phyloP scores from a whole-genome alignment of 2,888 invertebrate genomes.

The Branchinecta sandiegonensis region DNA sequence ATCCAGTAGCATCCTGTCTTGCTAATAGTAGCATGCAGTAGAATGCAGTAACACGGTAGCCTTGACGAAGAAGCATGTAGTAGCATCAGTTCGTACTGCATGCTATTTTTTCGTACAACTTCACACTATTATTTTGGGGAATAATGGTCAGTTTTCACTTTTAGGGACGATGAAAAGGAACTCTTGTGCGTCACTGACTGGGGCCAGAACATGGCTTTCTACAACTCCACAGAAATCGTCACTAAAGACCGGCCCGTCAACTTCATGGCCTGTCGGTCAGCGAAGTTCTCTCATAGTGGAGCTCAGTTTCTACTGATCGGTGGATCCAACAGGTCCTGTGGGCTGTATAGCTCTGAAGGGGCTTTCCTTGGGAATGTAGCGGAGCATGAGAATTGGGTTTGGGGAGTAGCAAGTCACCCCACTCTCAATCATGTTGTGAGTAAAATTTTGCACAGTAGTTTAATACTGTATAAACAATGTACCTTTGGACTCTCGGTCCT shows the following conservation, averaged over 20 bases:
- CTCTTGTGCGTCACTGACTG: slow-evolving; percentile 80
- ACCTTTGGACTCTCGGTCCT: too few relatives aligned
- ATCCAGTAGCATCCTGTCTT: too few relatives aligned
- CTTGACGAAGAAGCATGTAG: too few relatives aligned
- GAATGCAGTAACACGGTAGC: too few relatives aligned
- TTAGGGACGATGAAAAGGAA: slow-evolving; percentile 40
- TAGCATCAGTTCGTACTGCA: too few relatives aligned
- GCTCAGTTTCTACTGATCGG: slow-evolving; percentile 67
- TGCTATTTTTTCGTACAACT: too few relatives aligned
- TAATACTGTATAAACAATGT: too few relatives aligned
- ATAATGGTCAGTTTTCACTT: slow-evolving; percentile 9
- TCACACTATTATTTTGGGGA: too few relatives aligned
- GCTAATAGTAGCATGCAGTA: too few relatives aligned
- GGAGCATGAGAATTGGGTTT: slow-evolving; percentile 66
- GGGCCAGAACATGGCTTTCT: slow-evolving; percentile 79
- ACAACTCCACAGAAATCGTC: slow-evolving; percentile 36
- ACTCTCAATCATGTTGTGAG: slow-evolving; percentile 54
- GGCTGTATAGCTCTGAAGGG: slow-evolving; percentile 66
- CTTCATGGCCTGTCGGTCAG: slow-evolving; percentile 61
- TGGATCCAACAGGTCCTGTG: slow-evolving; percentile 60
- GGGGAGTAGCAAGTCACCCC: slow-evolving; percentile 66
- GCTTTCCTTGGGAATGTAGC: slow-evolving; percentile 58
- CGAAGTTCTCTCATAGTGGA: slow-evolving; percentile 46
- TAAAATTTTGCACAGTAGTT: slow-evolving; percentile 24
- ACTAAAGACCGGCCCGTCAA: slow-evolving; percentile 42